Base-by-base conservation (phyloP, 2,113 vertebrate species). In the Corythoichthys haematopterus region DNA sequence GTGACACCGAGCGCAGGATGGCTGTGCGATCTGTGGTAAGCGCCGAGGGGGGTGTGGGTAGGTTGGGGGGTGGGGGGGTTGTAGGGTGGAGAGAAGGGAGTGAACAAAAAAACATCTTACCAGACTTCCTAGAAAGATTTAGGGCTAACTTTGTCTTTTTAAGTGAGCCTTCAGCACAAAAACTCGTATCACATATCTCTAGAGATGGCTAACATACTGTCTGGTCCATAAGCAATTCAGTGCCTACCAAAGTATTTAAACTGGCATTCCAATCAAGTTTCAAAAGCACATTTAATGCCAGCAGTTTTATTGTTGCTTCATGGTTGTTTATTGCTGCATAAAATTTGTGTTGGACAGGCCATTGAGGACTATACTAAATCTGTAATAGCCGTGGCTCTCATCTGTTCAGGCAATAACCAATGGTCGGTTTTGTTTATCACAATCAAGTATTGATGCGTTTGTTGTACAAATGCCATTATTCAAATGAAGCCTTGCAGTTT, bases 41-140 rank as follows among this genome's bases (percentile, higher is more conserved):
- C 75, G 72, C 77, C 20, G 56, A 69, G 70, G 6, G 59, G 75
- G 66, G 52, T 15, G 65, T 15, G 65, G 45, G 58, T 12, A 64
- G 13, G 56, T 33, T 66, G 37, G 65, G 55, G 4, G 59, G 59
- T 8, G 57, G 58, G 83, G 77, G 69, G 82, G 80, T 80, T 84
- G 77, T 81, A 71, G 80, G 82, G 73, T 74, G 77, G 73, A 76
- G 83, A 75, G 75, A 28, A 60, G 62, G 62, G 71, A 73, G 75
- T 64, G 85, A 89, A 90, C 85, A 87, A 85, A 89, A 43, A 87
- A 84, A 84, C 83, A 75, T 81, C 85, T 71, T 75, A 71, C 68
- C 52, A 71, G 78, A 79, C 69, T 77, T 84, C 70, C 52, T 47
- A 40, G 78, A 74, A 72, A 71, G 52, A 79, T 80, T 66, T 66